A percentile compares a stretch with the other conserved stretches of the same genome.
These are phyloP conservation scores for Melanargia galathea DNA, from an alignment of 2,888 invertebrate genomes.

Conservation along the genomic window DNA sequence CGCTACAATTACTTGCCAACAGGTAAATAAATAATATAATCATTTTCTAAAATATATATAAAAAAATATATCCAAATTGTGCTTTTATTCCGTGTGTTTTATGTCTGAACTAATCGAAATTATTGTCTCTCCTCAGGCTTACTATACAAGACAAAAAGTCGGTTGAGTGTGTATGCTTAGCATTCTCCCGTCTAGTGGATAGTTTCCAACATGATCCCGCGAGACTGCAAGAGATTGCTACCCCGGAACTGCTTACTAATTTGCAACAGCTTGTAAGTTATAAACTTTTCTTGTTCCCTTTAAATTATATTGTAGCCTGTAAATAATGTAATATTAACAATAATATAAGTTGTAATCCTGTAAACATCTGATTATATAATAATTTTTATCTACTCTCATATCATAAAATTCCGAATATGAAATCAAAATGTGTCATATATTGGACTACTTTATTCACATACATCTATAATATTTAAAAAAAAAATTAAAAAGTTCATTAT, in stretches of 20 bases:
- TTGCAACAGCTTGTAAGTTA: conserved; percentile 91
- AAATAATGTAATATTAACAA: too few species aligned
- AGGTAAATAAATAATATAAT: conserved; percentile 51
- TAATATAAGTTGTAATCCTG: too few species aligned
- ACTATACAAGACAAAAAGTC: conserved; percentile 98
- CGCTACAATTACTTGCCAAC: conserved; percentile 91
- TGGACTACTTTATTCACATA: too few species aligned
- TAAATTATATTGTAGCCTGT: too few species aligned
- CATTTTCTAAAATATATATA: too few species aligned
- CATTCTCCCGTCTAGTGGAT: conserved; percentile 97
- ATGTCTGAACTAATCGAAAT: not conserved
- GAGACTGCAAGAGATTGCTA: conserved; percentile 96
- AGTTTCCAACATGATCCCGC: conserved; percentile 96
- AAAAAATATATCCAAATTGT: not conserved
- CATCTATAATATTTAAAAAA: too few species aligned
- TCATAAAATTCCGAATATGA: too few species aligned
- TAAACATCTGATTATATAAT: too few species aligned
- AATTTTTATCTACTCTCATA: too few species aligned
- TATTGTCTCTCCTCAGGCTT: conserved; percentile 69
- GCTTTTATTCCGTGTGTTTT: not conserved
- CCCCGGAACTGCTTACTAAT: conserved; percentile 94
- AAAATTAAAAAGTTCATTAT: too few species aligned
- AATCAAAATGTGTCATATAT: too few species aligned
- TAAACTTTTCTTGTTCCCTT: not conserved
- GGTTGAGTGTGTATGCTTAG: conserved; percentile 97